Evolutionary conservation across 2,888 invertebrate genomes (phyloP).

Genomic region (Amblyjoppa proteus): DNA sequence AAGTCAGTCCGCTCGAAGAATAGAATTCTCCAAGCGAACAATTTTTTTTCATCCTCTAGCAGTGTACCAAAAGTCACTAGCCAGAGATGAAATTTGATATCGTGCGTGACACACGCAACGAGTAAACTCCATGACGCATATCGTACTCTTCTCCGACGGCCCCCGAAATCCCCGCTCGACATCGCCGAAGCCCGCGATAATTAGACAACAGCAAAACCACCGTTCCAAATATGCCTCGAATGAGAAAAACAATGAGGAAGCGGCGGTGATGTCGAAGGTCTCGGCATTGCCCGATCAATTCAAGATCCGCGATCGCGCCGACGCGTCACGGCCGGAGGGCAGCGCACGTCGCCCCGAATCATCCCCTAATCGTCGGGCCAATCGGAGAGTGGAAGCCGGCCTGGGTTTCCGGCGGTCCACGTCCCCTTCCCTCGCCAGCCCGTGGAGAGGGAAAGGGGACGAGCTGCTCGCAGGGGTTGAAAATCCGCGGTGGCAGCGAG

Average conservation of each 20-base stretch:
- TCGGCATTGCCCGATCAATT: conserved; percentile 60
- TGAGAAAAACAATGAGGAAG: neutral
- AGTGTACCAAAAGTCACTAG: too few relatives aligned
- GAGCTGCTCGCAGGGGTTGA: conserved; percentile 43
- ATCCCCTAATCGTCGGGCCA: conserved; percentile 79
- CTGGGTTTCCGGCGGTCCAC: conserved; percentile 57
- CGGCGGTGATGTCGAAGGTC: neutral
- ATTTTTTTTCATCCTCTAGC: too few relatives aligned
- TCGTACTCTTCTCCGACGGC: conserved; percentile 9
- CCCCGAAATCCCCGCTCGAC: neutral
- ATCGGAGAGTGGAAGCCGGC: conserved; percentile 70
- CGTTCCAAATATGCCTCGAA: neutral
- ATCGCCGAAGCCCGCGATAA: neutral
- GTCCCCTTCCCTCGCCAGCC: conserved; percentile 41
- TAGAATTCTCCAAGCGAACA: too few relatives aligned
- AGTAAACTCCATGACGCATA: neutral
- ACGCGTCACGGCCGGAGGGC: conserved; percentile 32
- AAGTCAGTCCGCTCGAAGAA: too few relatives aligned
- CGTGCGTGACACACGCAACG: too few relatives aligned
- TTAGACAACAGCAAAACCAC: neutral
- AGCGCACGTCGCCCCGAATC: conserved; percentile 72
- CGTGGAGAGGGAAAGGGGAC: conserved; percentile 39
- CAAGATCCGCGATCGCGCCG: conserved; percentile 58
- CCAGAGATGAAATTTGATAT: too few relatives aligned
- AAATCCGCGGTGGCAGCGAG: neutral